Evolutionary conservation across 2,113 vertebrate species (phyloP).

Genomic region (Pelvicachromis taeniatus): DNA sequence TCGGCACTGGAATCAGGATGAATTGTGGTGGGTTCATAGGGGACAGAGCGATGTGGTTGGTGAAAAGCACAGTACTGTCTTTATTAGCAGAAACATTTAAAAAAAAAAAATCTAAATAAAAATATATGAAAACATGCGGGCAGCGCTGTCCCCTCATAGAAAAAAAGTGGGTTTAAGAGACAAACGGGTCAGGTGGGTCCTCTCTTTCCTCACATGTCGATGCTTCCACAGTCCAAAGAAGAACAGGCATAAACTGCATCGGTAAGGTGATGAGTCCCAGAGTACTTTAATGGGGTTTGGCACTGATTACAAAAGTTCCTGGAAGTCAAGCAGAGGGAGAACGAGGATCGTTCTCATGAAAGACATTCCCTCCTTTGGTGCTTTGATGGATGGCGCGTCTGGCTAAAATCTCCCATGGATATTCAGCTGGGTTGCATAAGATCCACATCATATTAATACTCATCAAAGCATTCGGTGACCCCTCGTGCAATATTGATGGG

Average conservation of each 20-base stretch:
- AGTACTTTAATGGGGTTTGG: background rate
- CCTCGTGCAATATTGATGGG: background rate
- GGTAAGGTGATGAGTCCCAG: background rate
- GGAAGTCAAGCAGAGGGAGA: background rate
- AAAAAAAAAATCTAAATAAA: background rate
- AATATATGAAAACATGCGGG: background rate
- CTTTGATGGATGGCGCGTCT: background rate
- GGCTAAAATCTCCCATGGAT: background rate
- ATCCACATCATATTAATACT: background rate
- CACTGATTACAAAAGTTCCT: background rate
- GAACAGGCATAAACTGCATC: background rate
- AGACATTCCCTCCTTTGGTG: background rate
- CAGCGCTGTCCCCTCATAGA: background rate
- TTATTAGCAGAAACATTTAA: background rate
- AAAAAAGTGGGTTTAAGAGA: background rate
- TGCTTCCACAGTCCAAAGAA: background rate
- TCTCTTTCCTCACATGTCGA: background rate
- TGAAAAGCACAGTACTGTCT: background rate
- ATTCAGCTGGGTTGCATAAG: background rate
- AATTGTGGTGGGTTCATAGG: background rate
- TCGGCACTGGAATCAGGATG: background rate
- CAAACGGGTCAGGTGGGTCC: background rate
- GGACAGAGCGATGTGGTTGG: constrained; percentile 25
- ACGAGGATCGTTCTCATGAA: background rate
- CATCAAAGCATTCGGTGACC: background rate